Base-by-base conservation (phyloP, 2,888 invertebrate species). In the Acrocera orbiculus region DNA sequence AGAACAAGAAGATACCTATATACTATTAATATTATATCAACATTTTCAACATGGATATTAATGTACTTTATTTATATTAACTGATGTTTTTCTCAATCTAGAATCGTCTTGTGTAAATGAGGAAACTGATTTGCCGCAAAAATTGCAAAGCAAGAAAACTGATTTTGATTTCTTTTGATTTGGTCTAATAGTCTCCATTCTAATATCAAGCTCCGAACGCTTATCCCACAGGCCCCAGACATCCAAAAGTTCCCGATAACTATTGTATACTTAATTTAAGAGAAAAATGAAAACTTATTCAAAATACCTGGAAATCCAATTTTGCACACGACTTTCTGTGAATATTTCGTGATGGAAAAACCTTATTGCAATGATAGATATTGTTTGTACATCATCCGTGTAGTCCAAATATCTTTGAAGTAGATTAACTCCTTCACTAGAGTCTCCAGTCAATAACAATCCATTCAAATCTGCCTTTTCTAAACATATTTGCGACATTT, bases 61-160 rank as follows among this genome's bases (percentile, higher is more conserved):
- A 20, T 5, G 24, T 28, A 42, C 40, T 41, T 59, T 57, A 43
- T 61, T 60, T 8, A 56, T 48, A 44, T 58, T 57, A 1, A 58
- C 50, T 3, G 53, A 48, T 2, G 56, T 49, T 42, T 50, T 52
- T 4, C 61, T 48, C 2, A 54, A 43, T 43, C 73, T 65, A 45
- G 66, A 68, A 42, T 66, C 64, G n/a, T 73, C 76, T 45, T 78
- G 72, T 58, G 81, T 69, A 30, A 67, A 71, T 40, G 80, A 77
- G 2, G 83, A 82, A 43, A 93, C 82, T 41, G 83, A 81, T 64
- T 92, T 92, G 32, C 89, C 86, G 64, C 93, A 95, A 63, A 87
- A 95, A 51, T 85, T 87, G 61, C 95, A 95, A 5, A 86, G 79
- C 36, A 92, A 75, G 52, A 74, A 81, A 22, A 85, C 77, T 11